Percentiles rank a stretch among this genome's conserved stretches.
phyloP scores from a whole-genome alignment of 1,140 invertebrate species.

The Aethina tumida region DNA sequence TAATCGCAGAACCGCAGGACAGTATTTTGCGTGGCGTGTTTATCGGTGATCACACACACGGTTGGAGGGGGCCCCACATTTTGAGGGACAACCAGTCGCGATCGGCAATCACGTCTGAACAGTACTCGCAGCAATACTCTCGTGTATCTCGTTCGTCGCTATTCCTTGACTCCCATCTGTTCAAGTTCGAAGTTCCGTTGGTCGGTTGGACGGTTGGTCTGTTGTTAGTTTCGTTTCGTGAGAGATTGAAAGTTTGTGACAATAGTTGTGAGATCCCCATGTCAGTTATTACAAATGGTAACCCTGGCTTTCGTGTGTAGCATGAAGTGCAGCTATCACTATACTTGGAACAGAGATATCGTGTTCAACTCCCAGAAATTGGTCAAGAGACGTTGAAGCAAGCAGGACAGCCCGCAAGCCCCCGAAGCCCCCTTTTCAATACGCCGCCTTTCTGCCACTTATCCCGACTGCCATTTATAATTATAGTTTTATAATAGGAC shows the following conservation, averaged over 20 bases:
- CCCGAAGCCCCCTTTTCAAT: conserved; percentile 21
- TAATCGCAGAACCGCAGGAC: no score
- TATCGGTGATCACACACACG: conserved; percentile 7
- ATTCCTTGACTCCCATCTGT: neutral
- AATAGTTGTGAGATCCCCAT: conserved; percentile 10
- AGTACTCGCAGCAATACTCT: neutral
- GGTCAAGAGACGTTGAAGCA: conserved; percentile 64
- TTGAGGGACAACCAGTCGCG: conserved; percentile 16
- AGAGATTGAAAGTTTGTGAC: conserved; percentile 11
- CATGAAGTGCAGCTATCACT: conserved; percentile 64
- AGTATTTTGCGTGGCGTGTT: neutral
- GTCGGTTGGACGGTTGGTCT: conserved; percentile 4
- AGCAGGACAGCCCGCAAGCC: conserved; percentile 7
- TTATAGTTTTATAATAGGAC: conserved; percentile 4
- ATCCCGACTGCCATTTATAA: conserved; percentile 4
- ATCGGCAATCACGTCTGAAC: neutral
- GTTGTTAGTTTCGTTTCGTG: conserved; percentile 1
- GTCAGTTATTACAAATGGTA: conserved; percentile 17
- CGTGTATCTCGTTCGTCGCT: neutral
- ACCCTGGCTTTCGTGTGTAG: conserved; percentile 24
- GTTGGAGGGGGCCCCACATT: conserved; percentile 6
- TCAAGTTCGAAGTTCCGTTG: neutral
- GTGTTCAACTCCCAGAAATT: conserved; percentile 82
- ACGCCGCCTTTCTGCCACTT: conserved; percentile 13
- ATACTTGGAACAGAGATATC: conserved; percentile 82